phyloP scores from a whole-genome alignment of 2,888 invertebrate species.

The Psococerastis gibbosa region DNA sequence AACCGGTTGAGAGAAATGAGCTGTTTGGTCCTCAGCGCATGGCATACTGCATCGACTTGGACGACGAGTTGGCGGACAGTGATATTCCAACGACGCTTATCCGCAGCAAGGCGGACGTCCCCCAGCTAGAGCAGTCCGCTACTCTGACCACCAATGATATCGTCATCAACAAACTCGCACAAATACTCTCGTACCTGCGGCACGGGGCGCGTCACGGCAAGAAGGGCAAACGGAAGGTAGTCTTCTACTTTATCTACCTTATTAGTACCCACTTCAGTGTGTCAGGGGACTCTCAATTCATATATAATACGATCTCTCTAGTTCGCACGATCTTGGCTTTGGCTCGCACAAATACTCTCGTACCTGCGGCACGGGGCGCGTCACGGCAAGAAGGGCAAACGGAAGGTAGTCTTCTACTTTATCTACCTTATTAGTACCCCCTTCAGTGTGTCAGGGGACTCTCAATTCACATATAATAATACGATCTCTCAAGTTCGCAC shows the following conservation, averaged over 20 bases:
- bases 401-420: slow-evolving; percentile 33
- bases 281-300: no score
- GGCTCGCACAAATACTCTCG: slow-evolving; percentile 81
- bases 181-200: slow-evolving; percentile 86
- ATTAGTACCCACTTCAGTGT: no score
- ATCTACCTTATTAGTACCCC: no score
- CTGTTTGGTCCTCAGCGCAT: slow-evolving; percentile 87
- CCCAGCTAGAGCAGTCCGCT: slow-evolving; percentile 45
- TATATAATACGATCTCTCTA: no score
- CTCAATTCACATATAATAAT: no score
- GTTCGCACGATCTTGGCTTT: neutral
- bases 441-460: no score
- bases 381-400: slow-evolving; percentile 51
- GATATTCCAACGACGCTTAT: slow-evolving; percentile 94
- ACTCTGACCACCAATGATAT: slow-evolving; percentile 61
- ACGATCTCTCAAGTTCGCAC: neutral
- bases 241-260: no score
- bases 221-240: slow-evolving; percentile 52
- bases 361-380: slow-evolving; percentile 74
- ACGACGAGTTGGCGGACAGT: slow-evolving; percentile 61
- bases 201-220: slow-evolving; percentile 58
- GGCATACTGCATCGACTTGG: slow-evolving; percentile 95
- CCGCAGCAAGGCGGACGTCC: slow-evolving; percentile 79
- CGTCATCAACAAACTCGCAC: slow-evolving; percentile 90
- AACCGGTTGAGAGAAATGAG: slow-evolving; percentile 65